Conservation (phyloP, 2,113 vertebrate genomes). For the Ibidorhyncha struthersii region DNA sequence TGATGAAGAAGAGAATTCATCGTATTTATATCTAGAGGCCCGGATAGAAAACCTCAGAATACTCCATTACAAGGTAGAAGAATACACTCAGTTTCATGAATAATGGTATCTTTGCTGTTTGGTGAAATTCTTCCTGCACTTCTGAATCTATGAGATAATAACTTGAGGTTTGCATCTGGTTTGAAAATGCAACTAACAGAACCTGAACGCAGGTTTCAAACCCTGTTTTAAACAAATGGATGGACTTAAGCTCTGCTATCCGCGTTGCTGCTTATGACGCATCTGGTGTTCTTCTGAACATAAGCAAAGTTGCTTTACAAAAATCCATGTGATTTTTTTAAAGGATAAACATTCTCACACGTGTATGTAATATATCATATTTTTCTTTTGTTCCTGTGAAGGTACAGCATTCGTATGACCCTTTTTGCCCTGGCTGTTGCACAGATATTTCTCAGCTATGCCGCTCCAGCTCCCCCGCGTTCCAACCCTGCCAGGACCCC, state of each 20-base stretch:
- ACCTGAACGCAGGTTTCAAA: neutral
- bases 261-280: neutral
- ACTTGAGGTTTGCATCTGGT: neutral
- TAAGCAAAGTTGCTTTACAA: neutral
- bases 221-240: neutral
- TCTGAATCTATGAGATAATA: neutral
- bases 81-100: neutral
- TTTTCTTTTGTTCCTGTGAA: neutral
- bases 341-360: neutral
- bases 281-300: neutral
- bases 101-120: neutral
- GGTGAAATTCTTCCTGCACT: neutral
- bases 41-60: neutral
- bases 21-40: neutral
- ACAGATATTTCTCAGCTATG: neutral
- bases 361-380: neutral
- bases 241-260: neutral
- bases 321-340: neutral
- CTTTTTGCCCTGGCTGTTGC: neutral
- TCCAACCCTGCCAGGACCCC: neutral
- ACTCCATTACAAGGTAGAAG: neutral
- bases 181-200: neutral
- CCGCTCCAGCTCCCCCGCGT: neutral
- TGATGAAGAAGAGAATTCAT: constrained; percentile 21
- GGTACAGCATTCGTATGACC: neutral